Percentiles rank a stretch among this genome's conserved stretches.
Evolutionary conservation across 1,140 invertebrate species (phyloP).

Genomic region (Drosophila biarmipes): DNA sequence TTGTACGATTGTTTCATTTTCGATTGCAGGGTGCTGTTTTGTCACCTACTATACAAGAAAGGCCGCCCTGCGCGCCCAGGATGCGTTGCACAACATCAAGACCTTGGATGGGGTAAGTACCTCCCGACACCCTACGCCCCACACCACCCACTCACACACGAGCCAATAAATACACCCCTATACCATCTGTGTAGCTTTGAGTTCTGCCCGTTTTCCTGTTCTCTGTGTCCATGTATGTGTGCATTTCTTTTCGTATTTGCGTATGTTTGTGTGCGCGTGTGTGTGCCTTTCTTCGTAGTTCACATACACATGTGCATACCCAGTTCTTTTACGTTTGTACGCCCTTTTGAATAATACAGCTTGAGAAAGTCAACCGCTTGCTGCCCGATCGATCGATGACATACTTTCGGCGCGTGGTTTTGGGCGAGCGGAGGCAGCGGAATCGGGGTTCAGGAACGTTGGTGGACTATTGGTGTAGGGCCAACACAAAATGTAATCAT

Average conservation of each 20-base stretch:
- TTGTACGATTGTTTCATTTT: slow-evolving; percentile 86
- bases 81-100: slow-evolving; percentile 99
- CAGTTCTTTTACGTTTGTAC: slow-evolving; percentile 38
- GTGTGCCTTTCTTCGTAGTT: slow-evolving; percentile 30
- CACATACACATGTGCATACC: slow-evolving; percentile 15
- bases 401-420: slow-evolving; percentile 57
- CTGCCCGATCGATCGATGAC: slow-evolving; percentile 68
- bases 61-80: slow-evolving; percentile 98
- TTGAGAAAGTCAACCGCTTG: slow-evolving; percentile 78
- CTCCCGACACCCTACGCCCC: not conserved
- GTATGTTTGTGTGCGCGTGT: slow-evolving; percentile 31
- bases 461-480: slow-evolving; percentile 59
- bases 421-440: not conserved
- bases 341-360: slow-evolving; percentile 72
- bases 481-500: slow-evolving; percentile 82
- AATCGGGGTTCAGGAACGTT: not conserved
- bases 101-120: slow-evolving; percentile 97
- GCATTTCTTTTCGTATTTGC: slow-evolving; percentile 34
- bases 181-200: slow-evolving; percentile 56
- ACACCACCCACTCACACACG: not conserved
- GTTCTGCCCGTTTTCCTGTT: slow-evolving; percentile 61
- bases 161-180: not conserved
- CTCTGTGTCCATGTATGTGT: slow-evolving; percentile 37
- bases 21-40: slow-evolving; percentile 99
- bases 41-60: slow-evolving; percentile 99